Percentiles rank a stretch among this genome's conserved stretches.
Conservation (phyloP, 35 echinoderm and acorn worm genomes). For the Acanthaster planci region DNA sequence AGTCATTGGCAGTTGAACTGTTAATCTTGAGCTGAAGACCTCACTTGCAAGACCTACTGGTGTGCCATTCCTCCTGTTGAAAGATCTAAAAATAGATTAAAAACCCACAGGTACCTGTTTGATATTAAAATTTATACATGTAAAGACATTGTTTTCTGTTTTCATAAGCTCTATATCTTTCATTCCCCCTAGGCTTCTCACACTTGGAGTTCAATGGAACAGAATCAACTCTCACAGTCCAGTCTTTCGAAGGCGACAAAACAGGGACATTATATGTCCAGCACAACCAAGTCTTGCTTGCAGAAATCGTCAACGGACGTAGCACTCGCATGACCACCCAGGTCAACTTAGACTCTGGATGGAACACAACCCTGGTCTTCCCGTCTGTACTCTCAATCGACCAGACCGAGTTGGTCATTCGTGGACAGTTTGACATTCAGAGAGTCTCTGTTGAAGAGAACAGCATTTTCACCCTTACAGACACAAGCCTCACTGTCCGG, state of each 20-base stretch:
- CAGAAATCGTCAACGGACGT: conserved; percentile 35
- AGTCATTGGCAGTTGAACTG: too few species aligned
- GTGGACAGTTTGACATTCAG: conserved; percentile 59
- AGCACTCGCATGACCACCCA: conserved; percentile 40
- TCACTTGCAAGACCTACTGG: too few species aligned
- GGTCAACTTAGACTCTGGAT: conserved; percentile 50
- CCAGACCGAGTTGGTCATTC: conserved; percentile 45
- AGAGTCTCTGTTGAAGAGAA: conserved; percentile 63
- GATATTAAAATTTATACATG: too few species aligned
- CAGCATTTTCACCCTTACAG: conserved; percentile 35
- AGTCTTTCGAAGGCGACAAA: conserved; percentile 60
- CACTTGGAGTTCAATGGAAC: conserved; percentile 37
- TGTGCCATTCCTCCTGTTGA: too few species aligned
- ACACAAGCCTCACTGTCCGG: conserved; percentile 28
- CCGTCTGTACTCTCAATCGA: conserved; percentile 61
- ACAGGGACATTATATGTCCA: conserved; percentile 54
- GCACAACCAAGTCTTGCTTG: conserved; percentile 35
- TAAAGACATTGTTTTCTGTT: too few species aligned
- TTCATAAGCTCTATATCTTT: not conserved
- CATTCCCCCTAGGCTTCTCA: conserved; percentile 54
- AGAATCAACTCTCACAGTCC: conserved; percentile 32
- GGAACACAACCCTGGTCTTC: conserved; percentile 48
- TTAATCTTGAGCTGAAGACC: too few species aligned
- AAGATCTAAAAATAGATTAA: too few species aligned
- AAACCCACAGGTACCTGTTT: too few species aligned